Conservation (phyloP, 2,113 vertebrate species). For the Chaenocephalus aceratus region DNA sequence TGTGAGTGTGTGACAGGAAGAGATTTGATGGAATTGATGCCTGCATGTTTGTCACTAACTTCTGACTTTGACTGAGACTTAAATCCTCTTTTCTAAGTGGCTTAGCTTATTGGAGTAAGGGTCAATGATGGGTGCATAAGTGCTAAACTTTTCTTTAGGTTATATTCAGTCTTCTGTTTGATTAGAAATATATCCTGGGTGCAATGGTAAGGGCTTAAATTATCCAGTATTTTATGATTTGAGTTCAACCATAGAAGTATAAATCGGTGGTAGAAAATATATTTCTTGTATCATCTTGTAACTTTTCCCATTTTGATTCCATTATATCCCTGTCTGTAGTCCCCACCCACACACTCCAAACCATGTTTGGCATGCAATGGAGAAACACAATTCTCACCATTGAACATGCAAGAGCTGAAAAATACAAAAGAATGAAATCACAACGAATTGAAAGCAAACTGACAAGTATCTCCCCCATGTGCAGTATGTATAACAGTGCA, state of each 20-base stretch:
- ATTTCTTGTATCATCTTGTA: background rate
- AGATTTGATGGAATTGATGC: background rate
- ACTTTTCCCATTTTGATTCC: background rate
- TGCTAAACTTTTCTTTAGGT: background rate
- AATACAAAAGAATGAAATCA: background rate
- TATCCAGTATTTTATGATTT: too few relatives aligned
- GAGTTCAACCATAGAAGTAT: background rate
- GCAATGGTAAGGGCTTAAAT: background rate
- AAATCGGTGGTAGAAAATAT: background rate
- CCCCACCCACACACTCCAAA: background rate
- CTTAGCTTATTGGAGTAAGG: background rate
- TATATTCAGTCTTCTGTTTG: background rate
- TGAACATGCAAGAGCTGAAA: background rate
- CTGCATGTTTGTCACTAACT: slow-evolving; percentile 2
- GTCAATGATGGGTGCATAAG: background rate
- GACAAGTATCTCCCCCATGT: background rate
- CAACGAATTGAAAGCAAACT: background rate
- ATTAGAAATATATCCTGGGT: background rate
- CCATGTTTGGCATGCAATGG: background rate
- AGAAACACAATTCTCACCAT: background rate
- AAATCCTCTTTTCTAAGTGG: slow-evolving; percentile 1
- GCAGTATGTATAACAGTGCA: background rate
- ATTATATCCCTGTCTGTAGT: background rate
- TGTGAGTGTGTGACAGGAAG: background rate
- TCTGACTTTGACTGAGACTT: slow-evolving; percentile 1